phyloP scores from a whole-genome alignment of 2,797 vertebrate genomes.

The Serranus cabrilla region DNA sequence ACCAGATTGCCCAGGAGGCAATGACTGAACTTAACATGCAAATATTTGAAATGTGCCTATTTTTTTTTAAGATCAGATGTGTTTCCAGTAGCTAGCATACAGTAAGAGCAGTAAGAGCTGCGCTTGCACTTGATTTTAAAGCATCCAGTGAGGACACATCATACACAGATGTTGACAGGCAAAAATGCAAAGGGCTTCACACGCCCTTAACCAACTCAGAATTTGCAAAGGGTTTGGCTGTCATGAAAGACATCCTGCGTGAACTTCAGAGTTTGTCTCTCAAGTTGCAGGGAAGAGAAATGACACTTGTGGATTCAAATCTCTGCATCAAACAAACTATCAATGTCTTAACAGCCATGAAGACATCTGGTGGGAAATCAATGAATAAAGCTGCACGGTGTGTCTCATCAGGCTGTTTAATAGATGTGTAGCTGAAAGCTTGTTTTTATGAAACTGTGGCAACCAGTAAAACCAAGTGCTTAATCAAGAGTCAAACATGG shows the following conservation, averaged over 20 bases:
- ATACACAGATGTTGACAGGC: constrained; percentile 6
- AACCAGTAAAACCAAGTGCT: no score
- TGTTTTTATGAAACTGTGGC: no score
- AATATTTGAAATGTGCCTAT: no score
- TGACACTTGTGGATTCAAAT: constrained; percentile 12
- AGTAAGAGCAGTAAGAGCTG: background rate
- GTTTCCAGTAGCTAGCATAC: background rate
- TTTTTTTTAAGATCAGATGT: constrained; percentile 10
- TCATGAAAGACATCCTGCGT: constrained; percentile 26
- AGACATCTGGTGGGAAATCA: constrained; percentile 21
- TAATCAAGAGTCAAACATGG: no score
- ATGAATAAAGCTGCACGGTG: constrained; percentile 21
- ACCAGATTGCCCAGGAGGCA: constrained; percentile 5
- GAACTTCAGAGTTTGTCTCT: constrained; percentile 10
- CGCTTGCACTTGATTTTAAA: constrained; percentile 8
- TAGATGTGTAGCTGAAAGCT: constrained; percentile 10
- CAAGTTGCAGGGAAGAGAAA: constrained; percentile 6
- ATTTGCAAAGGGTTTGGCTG: constrained; percentile 11
- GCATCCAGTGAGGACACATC: constrained; percentile 15
- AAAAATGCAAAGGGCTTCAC: background rate
- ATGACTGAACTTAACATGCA: background rate
- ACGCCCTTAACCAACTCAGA: background rate
- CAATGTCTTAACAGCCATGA: constrained; percentile 5
- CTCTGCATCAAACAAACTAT: constrained; percentile 3
- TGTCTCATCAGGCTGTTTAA: constrained; percentile 17